Evolutionary conservation across 1,140 invertebrate species (phyloP), one percentile per base, ranked within the genome.

Genomic region (Panulirus ornatus): DNA sequence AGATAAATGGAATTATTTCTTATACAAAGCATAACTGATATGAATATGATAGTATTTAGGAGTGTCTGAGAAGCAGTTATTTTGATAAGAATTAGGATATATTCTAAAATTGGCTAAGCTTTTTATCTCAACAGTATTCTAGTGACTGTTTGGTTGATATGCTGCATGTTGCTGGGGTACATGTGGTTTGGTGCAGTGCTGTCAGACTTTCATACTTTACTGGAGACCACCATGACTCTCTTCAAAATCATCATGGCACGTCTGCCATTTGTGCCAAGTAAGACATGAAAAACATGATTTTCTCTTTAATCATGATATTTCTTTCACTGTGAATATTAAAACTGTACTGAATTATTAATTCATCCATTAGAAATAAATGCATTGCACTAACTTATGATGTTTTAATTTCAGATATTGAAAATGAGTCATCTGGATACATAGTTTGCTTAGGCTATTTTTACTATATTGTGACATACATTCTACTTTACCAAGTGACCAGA

Each of bases 401-500:
- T 6, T 58, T 40, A 1, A 11, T 66, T 70, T 22, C 86, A 88
- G 86, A 22, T 9, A 27, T 88, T 8, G 86, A 88, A 38, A 34
- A 38, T 0, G 16, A 88, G 14, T 51, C 54, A 3, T 27, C 38
- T 5, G 76, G 76, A 0, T 81, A 34, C 3, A 6, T 79, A 5
- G 5, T 54, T 22, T 34, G 11, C 63, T 40, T 88, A n/a, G 86
- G 86, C 11, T 81, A 88, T 36, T 30, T 88, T 0, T 88, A 81
- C 44, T 88, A 88, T 27, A 40, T 88, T 22, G 22, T 88, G 6
- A 81, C 54, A 0, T 88, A 81, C 19, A 27, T 81, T 5, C 47
- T 88, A 2, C 76, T 88, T 19, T 88, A 81, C 42, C 86, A 88
- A 47, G 30, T 88, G 86, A 76, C 63, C 6, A 30, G 76, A 44